Base-by-base conservation (phyloP, 1,140 invertebrate genomes). In the Ceratina japonica region DNA sequence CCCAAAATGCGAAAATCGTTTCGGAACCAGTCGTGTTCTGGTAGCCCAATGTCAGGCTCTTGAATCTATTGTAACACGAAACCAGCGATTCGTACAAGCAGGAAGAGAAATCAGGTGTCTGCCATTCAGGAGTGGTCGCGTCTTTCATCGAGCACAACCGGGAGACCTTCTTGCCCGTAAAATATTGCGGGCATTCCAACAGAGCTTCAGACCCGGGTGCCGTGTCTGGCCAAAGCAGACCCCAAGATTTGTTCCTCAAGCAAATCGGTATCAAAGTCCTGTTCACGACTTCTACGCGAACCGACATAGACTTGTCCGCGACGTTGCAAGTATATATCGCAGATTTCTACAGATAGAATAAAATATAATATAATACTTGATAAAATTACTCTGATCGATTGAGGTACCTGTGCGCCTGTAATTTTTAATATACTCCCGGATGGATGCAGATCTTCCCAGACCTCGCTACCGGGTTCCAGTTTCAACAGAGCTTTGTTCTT, bases 361-460 rank as follows among this genome's bases (percentile, higher is more conserved):
- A 15, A 64, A 44, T 7, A 8, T 12, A 10, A 13, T 7, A 0
- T 0, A n/a, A 20, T 2, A 78, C 2, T 12, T 15, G 0, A 7
- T n/a, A 5, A 3, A 1, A 62, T 8, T 3, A 13, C 24, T 61
- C 22, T 37, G 3, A 13, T 8, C 16, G 7, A 44, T 24, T 13
- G 16, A 2, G 56, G 3, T 79, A 96, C 95, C 92, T 96, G 95
- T 27, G 95, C 94, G 73, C 95, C 96, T 79, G 94, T 95, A 12
- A 97, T 94, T 87, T 96, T 96, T 0, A 97, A 90, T 69, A 97
- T 96, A 86, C 95, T 96, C 44, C 96, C 96, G 52, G 95, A 94
- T 5, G 96, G 96, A 89, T 95, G 96, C 2, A 97, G 92, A 87
- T 97, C 96, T 86, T 97, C 96, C 95, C 96, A 97, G 70, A 96